phyloP scores from a whole-genome alignment of 53 echinoderm and acorn worm species.

The Arbacia lixula region DNA sequence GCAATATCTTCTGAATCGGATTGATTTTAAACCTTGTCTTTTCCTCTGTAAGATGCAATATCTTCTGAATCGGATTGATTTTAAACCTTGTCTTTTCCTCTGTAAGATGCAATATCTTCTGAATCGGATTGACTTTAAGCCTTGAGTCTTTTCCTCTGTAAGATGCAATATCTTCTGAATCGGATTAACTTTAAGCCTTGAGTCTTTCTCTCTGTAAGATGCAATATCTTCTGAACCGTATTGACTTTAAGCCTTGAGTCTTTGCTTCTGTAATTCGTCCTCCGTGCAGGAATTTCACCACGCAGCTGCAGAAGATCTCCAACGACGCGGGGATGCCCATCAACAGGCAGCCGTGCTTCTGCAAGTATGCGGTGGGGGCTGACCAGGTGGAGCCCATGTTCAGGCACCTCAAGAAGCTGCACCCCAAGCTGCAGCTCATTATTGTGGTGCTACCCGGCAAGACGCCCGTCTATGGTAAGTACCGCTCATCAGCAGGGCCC shows the following conservation, averaged over 20 bases:
- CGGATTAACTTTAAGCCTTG: too few relatives aligned
- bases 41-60: too few relatives aligned
- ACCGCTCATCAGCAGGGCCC: too few relatives aligned
- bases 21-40: too few relatives aligned
- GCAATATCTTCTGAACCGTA: not conserved
- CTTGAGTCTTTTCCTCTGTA: too few relatives aligned
- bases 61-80: too few relatives aligned
- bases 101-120: too few relatives aligned
- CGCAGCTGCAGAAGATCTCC: conserved; percentile 99
- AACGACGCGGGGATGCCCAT: conserved; percentile 99
- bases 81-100: too few relatives aligned
- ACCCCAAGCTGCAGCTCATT: conserved; percentile 92
- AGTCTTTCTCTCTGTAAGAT: not conserved
- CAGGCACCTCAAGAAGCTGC: conserved; percentile 90
- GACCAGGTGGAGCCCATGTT: conserved; percentile 99
- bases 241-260: not conserved
- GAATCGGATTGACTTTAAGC: too few relatives aligned
- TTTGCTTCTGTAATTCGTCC: not conserved
- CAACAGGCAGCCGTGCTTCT: conserved; percentile 95
- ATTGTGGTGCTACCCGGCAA: conserved; percentile 99
- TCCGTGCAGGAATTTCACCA: conserved; percentile 82
- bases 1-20: too few relatives aligned
- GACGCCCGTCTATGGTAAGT: conserved; percentile 97
- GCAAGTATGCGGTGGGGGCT: conserved; percentile 96
- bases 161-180: too few relatives aligned